A percentile compares a stretch with the other conserved stretches of the same genome.
phyloP scores from a whole-genome alignment of 1,140 invertebrate species.

The Bactericera cockerelli region DNA sequence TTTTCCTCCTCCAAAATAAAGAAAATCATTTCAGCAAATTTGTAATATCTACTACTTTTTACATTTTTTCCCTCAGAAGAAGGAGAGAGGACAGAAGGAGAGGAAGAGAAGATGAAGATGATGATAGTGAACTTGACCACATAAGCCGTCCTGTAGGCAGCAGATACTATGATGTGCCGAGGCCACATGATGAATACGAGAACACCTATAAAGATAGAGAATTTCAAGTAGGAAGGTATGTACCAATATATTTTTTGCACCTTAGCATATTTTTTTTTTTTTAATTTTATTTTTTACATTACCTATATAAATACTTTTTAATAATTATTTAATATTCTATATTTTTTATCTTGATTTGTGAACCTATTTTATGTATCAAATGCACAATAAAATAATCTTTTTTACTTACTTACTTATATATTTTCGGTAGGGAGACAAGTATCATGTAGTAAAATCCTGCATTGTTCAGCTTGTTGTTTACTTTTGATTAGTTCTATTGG shows the following conservation, averaged over 20 bases:
- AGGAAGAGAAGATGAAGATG: slow-evolving; percentile 15
- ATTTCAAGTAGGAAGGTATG: not conserved
- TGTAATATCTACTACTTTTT: no score
- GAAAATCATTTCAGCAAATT: no score
- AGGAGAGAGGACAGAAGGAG: slow-evolving; percentile 13
- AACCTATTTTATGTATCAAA: no score
- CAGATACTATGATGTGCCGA: slow-evolving; percentile 8
- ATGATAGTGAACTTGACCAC: slow-evolving; percentile 1
- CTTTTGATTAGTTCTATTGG: no score
- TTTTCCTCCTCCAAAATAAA: no score
- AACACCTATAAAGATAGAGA: slow-evolving; percentile 3
- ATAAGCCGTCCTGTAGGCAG: not conserved
- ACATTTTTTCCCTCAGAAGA: no score
- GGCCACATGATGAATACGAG: slow-evolving; percentile 3
- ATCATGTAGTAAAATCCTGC: no score
- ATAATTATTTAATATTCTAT: not conserved
- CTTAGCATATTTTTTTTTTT: no score
- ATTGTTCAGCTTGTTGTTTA: no score
- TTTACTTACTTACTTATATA: not conserved
- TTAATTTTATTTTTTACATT: no score
- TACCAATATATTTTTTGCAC: not conserved
- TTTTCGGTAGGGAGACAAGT: no score
- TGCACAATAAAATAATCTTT: not conserved
- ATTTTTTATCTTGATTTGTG: not conserved
- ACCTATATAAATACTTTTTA: not conserved